Percentiles rank a stretch among this genome's conserved stretches.
Evolutionary conservation across 2,888 invertebrate genomes (phyloP).

Genomic region (Xiphydria camelus): DNA sequence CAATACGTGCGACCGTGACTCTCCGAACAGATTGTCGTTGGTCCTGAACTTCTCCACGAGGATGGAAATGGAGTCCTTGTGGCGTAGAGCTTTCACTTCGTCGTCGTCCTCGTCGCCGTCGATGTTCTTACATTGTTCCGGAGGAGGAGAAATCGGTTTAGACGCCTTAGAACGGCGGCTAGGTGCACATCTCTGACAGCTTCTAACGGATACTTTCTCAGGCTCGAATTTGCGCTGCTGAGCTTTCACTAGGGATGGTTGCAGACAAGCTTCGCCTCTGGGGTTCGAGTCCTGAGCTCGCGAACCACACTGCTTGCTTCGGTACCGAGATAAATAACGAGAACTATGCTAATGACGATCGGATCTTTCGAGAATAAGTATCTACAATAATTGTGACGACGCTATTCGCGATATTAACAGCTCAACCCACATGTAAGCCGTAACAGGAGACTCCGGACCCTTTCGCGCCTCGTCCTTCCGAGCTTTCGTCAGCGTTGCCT

Average conservation of each 20-base stretch:
- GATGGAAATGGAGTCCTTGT: constrained; percentile 48
- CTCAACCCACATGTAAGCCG: too few relatives aligned
- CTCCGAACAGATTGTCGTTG: constrained; percentile 15
- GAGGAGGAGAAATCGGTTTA: background rate
- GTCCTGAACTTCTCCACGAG: constrained; percentile 41
- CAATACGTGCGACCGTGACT: too few relatives aligned
- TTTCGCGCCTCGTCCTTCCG: too few relatives aligned
- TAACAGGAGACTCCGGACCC: too few relatives aligned
- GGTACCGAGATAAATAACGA: too few relatives aligned
- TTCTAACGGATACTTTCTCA: background rate
- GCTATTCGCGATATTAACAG: too few relatives aligned
- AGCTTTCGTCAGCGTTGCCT: too few relatives aligned
- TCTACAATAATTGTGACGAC: too few relatives aligned
- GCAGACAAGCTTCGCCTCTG: constrained; percentile 5
- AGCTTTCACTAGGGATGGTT: constrained; percentile 12
- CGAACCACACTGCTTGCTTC: too few relatives aligned
- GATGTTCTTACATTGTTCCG: background rate
- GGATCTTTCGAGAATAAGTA: too few relatives aligned
- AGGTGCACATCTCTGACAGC: background rate
- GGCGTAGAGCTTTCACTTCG: constrained; percentile 29
- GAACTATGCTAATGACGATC: too few relatives aligned
- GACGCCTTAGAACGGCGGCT: background rate
- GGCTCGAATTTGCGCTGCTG: background rate
- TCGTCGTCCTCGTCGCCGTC: background rate
- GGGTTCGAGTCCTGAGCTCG: too few relatives aligned